phyloP scores from a whole-genome alignment of 1,140 invertebrate genomes.

The Pararge aegeria region DNA sequence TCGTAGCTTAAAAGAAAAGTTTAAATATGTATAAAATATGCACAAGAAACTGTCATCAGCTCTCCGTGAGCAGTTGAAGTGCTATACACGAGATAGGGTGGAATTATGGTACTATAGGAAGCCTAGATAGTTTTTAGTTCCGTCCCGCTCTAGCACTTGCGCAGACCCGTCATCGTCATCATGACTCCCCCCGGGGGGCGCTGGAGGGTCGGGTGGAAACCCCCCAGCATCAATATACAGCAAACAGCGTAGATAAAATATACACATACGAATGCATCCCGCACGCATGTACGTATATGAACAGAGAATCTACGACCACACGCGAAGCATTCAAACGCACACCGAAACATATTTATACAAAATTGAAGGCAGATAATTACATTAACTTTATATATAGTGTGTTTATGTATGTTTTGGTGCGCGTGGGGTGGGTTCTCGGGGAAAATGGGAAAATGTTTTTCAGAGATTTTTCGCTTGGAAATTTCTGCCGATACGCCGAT shows the following conservation, averaged over 20 bases:
- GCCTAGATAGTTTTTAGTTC: constrained; percentile 45
- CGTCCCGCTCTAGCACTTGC: constrained; percentile 56
- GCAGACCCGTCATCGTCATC: constrained; percentile 69
- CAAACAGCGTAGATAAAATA: constrained; percentile 67
- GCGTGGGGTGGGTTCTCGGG: constrained; percentile 29
- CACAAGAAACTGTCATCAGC: neutral
- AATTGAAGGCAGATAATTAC: constrained; percentile 71
- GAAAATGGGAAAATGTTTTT: constrained; percentile 46
- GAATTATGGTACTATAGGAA: constrained; percentile 33
- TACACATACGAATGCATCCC: constrained; percentile 43
- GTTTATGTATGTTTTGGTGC: constrained; percentile 24
- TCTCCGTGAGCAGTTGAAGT: neutral
- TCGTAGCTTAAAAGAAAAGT: no score
- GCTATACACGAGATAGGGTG: constrained; percentile 29
- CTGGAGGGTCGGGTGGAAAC: constrained; percentile 22
- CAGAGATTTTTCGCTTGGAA: constrained; percentile 35
- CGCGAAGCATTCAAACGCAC: constrained; percentile 24
- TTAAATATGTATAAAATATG: neutral
- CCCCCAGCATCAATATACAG: constrained; percentile 58
- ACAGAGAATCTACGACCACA: constrained; percentile 30
- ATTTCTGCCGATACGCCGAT: constrained; percentile 37
- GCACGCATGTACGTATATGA: constrained; percentile 12
- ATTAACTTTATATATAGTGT: constrained; percentile 52
- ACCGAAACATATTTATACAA: constrained; percentile 59
- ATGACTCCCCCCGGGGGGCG: constrained; percentile 40